Conservation (phyloP, 2,888 invertebrate species). For the Lysandra coridon region DNA sequence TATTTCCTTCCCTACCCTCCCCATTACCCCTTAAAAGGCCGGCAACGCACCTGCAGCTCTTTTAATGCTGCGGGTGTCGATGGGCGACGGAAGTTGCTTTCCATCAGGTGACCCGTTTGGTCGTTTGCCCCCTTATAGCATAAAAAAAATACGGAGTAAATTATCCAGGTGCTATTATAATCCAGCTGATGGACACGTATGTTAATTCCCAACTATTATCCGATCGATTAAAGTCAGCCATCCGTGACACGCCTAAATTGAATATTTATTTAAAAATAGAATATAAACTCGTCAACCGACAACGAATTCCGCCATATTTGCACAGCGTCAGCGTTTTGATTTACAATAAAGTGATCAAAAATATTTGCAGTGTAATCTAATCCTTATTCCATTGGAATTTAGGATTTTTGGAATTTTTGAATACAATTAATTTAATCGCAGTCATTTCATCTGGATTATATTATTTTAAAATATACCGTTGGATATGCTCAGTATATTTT, state of each 20-base stretch:
- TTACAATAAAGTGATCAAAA: background rate
- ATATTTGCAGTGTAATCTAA: background rate
- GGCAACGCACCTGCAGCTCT: too few species aligned
- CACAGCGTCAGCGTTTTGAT: background rate
- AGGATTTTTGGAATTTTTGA: background rate
- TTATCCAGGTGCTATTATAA: background rate
- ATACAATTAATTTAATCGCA: background rate
- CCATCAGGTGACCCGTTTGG: too few species aligned
- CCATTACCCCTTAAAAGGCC: too few species aligned
- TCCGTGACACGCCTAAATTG: constrained; percentile 13
- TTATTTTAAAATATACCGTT: background rate
- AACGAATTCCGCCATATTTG: constrained; percentile 8
- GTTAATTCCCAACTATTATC: constrained; percentile 6
- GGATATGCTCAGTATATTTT: background rate
- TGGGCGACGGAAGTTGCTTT: too few species aligned
- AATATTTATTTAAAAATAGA: constrained; percentile 23
- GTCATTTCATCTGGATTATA: background rate
- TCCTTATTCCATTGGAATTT: background rate
- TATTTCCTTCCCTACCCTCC: too few species aligned
- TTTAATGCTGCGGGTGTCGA: too few species aligned
- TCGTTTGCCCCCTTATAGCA: too few species aligned
- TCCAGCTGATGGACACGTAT: background rate
- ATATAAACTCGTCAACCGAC: background rate
- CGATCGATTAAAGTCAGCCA: constrained; percentile 18
- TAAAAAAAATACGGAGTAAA: background rate